These are phyloP conservation scores for Teleogryllus occipitalis DNA, from an alignment of 1,140 invertebrate genomes.

Conservation along the genomic window DNA sequence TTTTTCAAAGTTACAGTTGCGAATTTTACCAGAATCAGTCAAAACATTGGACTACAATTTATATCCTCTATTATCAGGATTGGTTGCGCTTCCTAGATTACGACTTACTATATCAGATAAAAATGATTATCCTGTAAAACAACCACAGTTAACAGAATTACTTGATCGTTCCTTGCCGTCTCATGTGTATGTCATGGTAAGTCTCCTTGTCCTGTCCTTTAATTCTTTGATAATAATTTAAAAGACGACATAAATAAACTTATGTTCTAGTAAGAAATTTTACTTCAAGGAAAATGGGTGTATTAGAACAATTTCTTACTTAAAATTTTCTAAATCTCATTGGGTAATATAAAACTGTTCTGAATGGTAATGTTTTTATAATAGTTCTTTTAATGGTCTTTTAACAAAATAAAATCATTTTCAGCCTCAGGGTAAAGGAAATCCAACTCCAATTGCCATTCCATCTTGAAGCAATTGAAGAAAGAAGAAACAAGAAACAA, in stretches of 20 bases:
- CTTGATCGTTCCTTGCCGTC: conserved; percentile 46
- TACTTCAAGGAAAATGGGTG: too few species aligned
- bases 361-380: not conserved
- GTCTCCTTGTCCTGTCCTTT: conserved; percentile 6
- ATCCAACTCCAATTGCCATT: conserved; percentile 3
- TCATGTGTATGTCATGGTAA: conserved; percentile 51
- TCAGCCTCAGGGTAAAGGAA: conserved; percentile 12
- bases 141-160: conserved; percentile 40
- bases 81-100: conserved; percentile 57
- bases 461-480: not conserved
- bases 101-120: conserved; percentile 45
- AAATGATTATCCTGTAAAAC: conserved; percentile 35
- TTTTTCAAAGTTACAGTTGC: conserved; percentile 48
- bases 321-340: not conserved
- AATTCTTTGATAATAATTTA: too few species aligned
- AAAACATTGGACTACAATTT: conserved; percentile 59
- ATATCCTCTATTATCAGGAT: conserved; percentile 61
- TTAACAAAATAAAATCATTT: not conserved
- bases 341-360: not conserved
- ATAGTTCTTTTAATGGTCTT: not conserved
- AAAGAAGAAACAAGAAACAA: too few species aligned
- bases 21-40: conserved; percentile 51
- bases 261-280: too few species aligned
- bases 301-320: too few species aligned
- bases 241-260: too few species aligned